phyloP scores from a whole-genome alignment of 2,888 invertebrate genomes.

The Odontocerum albicorne region DNA sequence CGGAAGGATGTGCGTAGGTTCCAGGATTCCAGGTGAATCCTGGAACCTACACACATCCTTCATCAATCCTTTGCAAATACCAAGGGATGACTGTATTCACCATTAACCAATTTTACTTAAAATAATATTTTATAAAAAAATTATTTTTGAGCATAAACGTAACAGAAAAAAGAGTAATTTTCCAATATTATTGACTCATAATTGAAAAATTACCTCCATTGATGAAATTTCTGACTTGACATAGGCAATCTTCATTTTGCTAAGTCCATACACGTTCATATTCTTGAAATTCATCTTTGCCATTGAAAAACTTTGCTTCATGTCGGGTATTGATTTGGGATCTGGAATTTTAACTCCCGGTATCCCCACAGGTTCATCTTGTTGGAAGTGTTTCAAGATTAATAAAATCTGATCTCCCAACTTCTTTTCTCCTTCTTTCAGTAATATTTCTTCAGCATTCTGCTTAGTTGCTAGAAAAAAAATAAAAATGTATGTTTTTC shows the following conservation, averaged over 20 bases:
- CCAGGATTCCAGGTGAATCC: no score
- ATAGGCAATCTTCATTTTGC: conserved; percentile 74
- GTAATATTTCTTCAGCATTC: conserved; percentile 12
- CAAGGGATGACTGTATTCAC: not conserved
- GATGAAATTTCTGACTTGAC: conserved; percentile 71
- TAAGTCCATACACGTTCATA: conserved; percentile 72
- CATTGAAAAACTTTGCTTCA: conserved; percentile 70
- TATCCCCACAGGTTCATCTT: conserved; percentile 77
- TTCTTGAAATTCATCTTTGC: conserved; percentile 71
- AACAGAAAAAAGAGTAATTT: conserved; percentile 3
- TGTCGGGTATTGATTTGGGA: conserved; percentile 77
- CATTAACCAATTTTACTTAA: no score
- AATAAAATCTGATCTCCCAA: conserved; percentile 71
- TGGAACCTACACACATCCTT: no score
- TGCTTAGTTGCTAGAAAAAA: no score
- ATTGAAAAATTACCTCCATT: conserved; percentile 63
- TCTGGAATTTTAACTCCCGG: conserved; percentile 80
- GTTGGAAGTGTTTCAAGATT: conserved; percentile 77
- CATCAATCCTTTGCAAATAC: no score
- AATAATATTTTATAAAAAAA: not conserved
- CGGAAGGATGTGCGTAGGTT: no score
- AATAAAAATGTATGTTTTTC: no score
- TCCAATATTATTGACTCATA: no score
- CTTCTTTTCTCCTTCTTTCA: conserved; percentile 60
- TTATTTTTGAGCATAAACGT: conserved; percentile 7